Conservation (phyloP, 2,888 invertebrate species). For the Blastobasis adustella region DNA sequence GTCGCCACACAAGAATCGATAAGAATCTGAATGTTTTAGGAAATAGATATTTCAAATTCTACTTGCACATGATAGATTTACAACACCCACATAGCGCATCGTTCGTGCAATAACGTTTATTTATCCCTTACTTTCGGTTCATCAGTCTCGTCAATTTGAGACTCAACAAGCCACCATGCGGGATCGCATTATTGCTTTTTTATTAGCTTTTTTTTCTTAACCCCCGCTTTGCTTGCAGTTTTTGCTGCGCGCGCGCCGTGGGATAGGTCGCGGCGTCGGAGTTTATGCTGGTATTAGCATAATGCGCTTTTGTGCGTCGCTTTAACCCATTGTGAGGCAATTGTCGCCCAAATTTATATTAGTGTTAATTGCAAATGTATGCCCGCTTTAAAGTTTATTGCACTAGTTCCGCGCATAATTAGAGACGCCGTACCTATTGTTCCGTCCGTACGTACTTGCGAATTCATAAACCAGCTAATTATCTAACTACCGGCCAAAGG, state of each 20-base stretch:
- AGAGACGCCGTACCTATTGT: slow-evolving; percentile 8
- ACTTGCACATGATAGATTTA: no score
- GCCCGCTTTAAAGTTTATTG: slow-evolving; percentile 29
- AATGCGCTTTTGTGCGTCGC: slow-evolving; percentile 50
- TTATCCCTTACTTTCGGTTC: slow-evolving; percentile 49
- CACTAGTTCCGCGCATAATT: slow-evolving; percentile 19
- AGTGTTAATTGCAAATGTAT: slow-evolving; percentile 23
- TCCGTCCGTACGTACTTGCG: slow-evolving; percentile 25
- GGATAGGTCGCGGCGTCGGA: slow-evolving; percentile 61
- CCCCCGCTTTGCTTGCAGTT: slow-evolving; percentile 59
- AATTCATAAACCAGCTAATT: slow-evolving; percentile 43
- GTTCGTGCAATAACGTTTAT: slow-evolving; percentile 34
- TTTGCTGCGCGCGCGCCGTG: slow-evolving; percentile 62
- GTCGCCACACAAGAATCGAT: no score
- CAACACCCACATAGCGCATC: slow-evolving; percentile 55
- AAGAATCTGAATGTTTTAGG: no score
- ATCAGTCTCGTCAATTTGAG: slow-evolving; percentile 67
- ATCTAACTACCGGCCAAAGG: slow-evolving; percentile 44
- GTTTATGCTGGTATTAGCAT: slow-evolving; percentile 74
- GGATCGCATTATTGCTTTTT: slow-evolving; percentile 74
- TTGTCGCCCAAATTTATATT: slow-evolving; percentile 40
- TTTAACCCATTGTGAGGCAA: slow-evolving; percentile 42
- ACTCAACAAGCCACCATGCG: slow-evolving; percentile 70
- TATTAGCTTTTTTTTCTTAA: slow-evolving; percentile 63
- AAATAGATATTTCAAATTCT: no score